phyloP scores from a whole-genome alignment of 2,888 invertebrate species.

The Drosophila peninsularis region DNA sequence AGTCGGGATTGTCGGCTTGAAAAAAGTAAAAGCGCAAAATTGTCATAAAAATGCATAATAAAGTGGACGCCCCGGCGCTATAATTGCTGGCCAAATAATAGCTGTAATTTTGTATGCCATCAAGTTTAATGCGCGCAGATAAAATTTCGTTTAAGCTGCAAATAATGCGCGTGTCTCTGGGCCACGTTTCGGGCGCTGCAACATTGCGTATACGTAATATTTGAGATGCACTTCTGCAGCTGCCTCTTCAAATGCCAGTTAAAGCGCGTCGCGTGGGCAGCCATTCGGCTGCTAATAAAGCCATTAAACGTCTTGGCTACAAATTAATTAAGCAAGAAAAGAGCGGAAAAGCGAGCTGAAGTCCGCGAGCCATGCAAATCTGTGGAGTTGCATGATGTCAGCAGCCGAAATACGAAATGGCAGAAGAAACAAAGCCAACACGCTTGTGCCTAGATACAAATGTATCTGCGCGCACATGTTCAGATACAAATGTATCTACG shows the following conservation, averaged over 20 bases:
- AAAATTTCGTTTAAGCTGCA: constrained; percentile 78
- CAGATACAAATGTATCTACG: constrained; percentile 27
- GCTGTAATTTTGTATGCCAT: constrained; percentile 71
- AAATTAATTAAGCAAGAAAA: constrained; percentile 74
- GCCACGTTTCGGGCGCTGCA: constrained; percentile 32
- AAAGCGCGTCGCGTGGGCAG: constrained; percentile 66
- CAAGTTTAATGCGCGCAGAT: constrained; percentile 74
- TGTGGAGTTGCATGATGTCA: constrained; percentile 65
- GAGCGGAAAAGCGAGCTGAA: constrained; percentile 9
- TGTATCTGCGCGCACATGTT: not conserved
- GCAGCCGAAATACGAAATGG: constrained; percentile 44
- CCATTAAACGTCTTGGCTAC: constrained; percentile 62
- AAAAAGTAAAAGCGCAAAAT: constrained; percentile 53
- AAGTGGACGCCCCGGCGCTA: constrained; percentile 52
- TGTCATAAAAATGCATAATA: constrained; percentile 70
- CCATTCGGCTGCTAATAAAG: constrained; percentile 61
- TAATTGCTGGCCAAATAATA: constrained; percentile 74
- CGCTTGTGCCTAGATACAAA: constrained; percentile 4
- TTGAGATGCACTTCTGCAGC: constrained; percentile 62
- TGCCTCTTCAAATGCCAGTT: constrained; percentile 42
- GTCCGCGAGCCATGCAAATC: constrained; percentile 68
- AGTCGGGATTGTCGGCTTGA: not conserved
- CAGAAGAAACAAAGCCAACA: constrained; percentile 1
- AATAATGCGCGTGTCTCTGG: constrained; percentile 34
- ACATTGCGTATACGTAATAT: constrained; percentile 70